Evolutionary conservation across 2,888 invertebrate genomes (phyloP).

Genomic region (Arge pagana): DNA sequence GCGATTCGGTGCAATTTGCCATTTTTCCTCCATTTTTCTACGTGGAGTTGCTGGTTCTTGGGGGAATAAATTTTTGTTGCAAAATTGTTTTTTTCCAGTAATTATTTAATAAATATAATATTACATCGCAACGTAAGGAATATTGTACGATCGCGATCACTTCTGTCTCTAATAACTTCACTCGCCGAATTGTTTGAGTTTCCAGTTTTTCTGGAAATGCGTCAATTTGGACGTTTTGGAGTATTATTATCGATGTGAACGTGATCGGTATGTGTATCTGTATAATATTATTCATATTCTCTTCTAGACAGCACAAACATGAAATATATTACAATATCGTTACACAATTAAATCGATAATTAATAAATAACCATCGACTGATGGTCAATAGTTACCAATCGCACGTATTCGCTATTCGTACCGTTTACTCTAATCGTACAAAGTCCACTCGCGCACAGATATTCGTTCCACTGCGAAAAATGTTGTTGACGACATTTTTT

Average conservation of each 20-base stretch:
- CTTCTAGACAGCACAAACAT: conserved; percentile 51
- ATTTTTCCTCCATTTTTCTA: background rate
- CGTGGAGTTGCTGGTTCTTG: background rate
- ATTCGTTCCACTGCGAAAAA: no score
- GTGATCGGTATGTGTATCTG: conserved; percentile 30
- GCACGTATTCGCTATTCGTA: no score
- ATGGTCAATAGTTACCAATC: no score
- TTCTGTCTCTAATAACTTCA: background rate
- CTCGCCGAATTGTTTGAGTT: background rate
- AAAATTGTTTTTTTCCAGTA: conserved; percentile 32
- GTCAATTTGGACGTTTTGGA: background rate
- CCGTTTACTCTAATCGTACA: no score
- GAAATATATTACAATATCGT: conserved; percentile 47
- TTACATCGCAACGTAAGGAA: conserved; percentile 51
- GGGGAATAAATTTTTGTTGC: no score
- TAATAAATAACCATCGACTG: no score
- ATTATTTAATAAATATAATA: conserved; percentile 53
- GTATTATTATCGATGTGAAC: background rate
- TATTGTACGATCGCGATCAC: conserved; percentile 38
- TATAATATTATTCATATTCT: conserved; percentile 31
- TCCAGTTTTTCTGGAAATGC: background rate
- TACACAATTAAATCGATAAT: no score
- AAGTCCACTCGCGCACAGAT: no score
- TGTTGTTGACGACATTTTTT: no score
- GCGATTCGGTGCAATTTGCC: no score